A percentile compares a stretch with the other conserved stretches of the same genome.
phyloP scores from a whole-genome alignment of 2,888 invertebrate species.

The Epinotia ramella region DNA sequence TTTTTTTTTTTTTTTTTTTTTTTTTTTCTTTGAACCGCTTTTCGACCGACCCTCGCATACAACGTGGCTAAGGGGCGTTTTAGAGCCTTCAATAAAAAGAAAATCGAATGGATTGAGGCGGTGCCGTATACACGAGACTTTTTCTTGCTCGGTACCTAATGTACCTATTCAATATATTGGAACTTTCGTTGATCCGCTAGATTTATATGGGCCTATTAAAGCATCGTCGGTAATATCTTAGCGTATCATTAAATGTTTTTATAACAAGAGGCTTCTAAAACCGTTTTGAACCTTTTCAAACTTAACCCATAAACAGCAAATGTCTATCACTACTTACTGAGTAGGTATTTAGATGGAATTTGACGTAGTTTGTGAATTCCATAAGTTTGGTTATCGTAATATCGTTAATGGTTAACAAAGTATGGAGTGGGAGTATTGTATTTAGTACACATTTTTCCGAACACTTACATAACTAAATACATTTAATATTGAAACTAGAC shows the following conservation, averaged over 20 bases:
- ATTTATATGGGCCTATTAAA: conserved; percentile 44
- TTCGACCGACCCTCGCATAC: conserved; percentile 63
- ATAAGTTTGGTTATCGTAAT: too few species aligned
- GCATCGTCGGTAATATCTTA: conserved; percentile 16
- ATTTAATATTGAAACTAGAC: too few species aligned
- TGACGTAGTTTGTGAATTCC: neutral
- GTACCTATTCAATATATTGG: conserved; percentile 39
- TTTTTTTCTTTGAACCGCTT: conserved; percentile 62
- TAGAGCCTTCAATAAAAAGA: conserved; percentile 63
- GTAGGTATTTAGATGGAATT: neutral
- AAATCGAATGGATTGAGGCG: conserved; percentile 60
- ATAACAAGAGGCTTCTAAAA: neutral
- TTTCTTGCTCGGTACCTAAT: conserved; percentile 36
- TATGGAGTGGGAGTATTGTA: too few species aligned
- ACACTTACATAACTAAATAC: too few species aligned
- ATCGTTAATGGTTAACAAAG: too few species aligned
- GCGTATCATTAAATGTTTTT: conserved; percentile 22
- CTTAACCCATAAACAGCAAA: neutral
- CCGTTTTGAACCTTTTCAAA: neutral
- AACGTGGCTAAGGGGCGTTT: conserved; percentile 65
- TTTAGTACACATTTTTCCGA: too few species aligned
- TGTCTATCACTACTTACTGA: neutral
- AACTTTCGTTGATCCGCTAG: conserved; percentile 46
- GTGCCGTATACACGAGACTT: conserved; percentile 49
- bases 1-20: too few species aligned